These are phyloP conservation scores for Crypturellus tataupa DNA, from an alignment of 2,797 vertebrate genomes.

Conservation along the genomic window DNA sequence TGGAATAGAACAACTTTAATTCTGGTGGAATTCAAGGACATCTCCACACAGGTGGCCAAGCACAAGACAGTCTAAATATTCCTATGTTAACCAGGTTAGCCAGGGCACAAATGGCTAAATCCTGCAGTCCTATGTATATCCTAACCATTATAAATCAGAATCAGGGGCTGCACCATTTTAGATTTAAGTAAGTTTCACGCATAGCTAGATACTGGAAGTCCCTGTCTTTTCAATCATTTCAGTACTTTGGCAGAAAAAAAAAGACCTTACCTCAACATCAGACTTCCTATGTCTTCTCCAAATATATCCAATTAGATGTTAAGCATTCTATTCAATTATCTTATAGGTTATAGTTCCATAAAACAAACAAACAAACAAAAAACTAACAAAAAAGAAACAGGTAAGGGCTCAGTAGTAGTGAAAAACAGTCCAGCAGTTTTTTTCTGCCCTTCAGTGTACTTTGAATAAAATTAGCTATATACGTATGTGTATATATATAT, in stretches of 20 bases:
- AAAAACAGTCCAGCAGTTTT: constrained; percentile 9
- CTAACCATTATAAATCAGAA: not conserved
- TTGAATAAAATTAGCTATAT: constrained; percentile 46
- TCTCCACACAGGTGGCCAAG: not conserved
- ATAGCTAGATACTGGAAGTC: not conserved
- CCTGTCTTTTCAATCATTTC: not conserved
- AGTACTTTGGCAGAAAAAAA: not conserved
- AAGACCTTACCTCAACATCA: not conserved
- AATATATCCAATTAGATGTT: not conserved
- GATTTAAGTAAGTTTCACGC: not conserved
- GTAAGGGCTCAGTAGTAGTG: not conserved
- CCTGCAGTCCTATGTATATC: not conserved
- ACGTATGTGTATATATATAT: not conserved
- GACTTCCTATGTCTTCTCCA: not conserved
- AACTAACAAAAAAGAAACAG: not conserved
- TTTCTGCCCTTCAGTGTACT: constrained; percentile 21
- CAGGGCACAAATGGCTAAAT: not conserved
- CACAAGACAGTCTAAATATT: not conserved
- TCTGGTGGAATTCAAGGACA: not conserved
- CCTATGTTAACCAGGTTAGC: not conserved
- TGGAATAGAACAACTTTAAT: not conserved
- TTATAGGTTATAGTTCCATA: not conserved
- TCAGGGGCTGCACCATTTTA: too few relatives aligned
- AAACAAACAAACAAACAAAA: not conserved
- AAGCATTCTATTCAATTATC: not conserved